Evolutionary conservation across 2,888 invertebrate species (phyloP), one percentile per base, ranked within the genome.

Genomic region (Philhelius pedissequus): DNA sequence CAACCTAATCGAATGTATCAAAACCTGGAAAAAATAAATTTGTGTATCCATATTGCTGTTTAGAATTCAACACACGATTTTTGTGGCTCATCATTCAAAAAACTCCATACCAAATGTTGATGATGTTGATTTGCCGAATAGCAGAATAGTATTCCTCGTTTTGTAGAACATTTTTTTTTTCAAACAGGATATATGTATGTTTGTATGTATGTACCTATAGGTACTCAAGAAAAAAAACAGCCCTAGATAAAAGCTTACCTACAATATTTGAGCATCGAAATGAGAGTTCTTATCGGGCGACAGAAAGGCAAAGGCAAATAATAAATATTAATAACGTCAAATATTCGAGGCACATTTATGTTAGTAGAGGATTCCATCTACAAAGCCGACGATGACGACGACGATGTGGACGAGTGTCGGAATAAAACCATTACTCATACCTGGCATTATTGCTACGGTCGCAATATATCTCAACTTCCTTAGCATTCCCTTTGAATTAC

Each of bases 281-380:
- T 30, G 35, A 62, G 60, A 70, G 52, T 68, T 71, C 66, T 84
- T 79, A 75, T 70, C 48, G 66, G 54, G 58, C 38, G 74, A 32
- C 58, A 60, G 73, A 56, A 38, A 62, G 68, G 69, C 56, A 80
- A 62, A 56, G 56, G 79, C 76, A 80, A 78, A 83, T 84, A 84
- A 84, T 84, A 84, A 84, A 84, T 84, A 84, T 80, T 84, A 84
- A 84, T 84, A 84, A 80, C 79, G 70, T 84, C 84, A 84, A 75
- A 84, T 84, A 79, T 79, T 79, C 79, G 58, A 58, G 70, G 64
- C 74, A 75, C 78, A 83, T 77, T 66, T 78, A 78, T 64, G 50
- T 60, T 77, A 22, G 69, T 77, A 22, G 69, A 58, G 66, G 69
- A 83, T 78, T 83, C 66, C 50, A 79, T 84, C 68, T 79, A 71